phyloP scores from a whole-genome alignment of 1,140 invertebrate species.

The Drosophila burlai region DNA sequence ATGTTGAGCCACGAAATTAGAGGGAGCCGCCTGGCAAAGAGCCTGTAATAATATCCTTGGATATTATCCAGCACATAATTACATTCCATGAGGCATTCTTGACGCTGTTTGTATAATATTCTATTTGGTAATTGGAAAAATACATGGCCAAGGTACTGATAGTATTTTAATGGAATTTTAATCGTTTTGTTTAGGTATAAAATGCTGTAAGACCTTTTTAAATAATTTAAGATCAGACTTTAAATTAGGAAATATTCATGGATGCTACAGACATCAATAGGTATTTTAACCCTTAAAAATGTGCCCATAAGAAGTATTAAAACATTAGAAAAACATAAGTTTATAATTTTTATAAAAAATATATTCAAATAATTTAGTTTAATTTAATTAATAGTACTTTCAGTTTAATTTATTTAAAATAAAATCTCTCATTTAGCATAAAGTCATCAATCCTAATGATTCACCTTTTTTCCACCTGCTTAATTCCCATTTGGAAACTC shows the following conservation, averaged over 20 bases:
- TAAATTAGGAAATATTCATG: neutral
- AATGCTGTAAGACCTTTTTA: no score
- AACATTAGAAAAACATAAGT: no score
- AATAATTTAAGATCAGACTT: neutral
- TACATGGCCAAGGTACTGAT: neutral
- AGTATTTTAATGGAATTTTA: conserved; percentile 18
- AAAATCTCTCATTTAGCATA: no score
- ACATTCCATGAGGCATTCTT: conserved; percentile 22
- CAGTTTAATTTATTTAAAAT: neutral
- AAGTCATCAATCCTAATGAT: neutral
- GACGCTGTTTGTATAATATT: conserved; percentile 3
- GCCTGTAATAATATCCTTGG: conserved; percentile 17
- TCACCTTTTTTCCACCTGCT: neutral
- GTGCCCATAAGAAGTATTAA: no score
- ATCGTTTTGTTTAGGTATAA: neutral
- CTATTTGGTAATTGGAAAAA: conserved; percentile 4
- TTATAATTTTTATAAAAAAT: no score
- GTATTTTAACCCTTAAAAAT: no score
- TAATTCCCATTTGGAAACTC: neutral
- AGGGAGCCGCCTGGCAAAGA: conserved; percentile 7
- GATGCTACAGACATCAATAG: neutral
- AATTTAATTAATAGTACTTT: no score
- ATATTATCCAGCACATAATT: conserved; percentile 34
- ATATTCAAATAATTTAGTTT: no score
- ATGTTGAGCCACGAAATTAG: conserved; percentile 41